These are phyloP conservation scores for Astreopora myriophthalma DNA, from an alignment of 64 coral and sea anemone species.

Conservation along the genomic window DNA sequence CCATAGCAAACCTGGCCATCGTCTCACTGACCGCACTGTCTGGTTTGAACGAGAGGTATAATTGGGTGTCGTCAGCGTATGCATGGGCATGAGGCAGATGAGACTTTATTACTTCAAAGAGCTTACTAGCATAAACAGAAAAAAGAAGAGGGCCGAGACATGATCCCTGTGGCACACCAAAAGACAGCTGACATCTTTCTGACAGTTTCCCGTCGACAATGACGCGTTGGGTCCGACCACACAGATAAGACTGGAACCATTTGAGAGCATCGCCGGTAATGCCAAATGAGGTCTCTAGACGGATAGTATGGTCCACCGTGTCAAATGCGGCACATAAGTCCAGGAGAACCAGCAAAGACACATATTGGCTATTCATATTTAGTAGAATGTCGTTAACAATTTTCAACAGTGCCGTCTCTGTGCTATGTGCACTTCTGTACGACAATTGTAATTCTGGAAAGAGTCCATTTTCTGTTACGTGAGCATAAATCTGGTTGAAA, in stretches of 20 bases:
- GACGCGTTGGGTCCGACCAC: background rate
- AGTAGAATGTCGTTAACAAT: background rate
- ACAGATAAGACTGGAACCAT: slow-evolving; percentile 28
- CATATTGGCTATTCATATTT: background rate
- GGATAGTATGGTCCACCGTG: background rate
- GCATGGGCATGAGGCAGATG: no score
- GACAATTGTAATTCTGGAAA: slow-evolving; percentile 1
- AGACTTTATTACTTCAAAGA: slow-evolving; percentile 18
- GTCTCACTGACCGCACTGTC: no score
- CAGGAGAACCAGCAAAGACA: background rate
- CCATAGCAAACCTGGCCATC: no score
- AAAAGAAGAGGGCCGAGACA: background rate
- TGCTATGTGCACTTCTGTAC: background rate
- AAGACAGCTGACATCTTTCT: background rate
- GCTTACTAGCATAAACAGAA: background rate
- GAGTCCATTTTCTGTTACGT: slow-evolving; percentile 13
- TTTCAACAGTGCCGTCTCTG: background rate
- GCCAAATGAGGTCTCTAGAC: slow-evolving; percentile 51
- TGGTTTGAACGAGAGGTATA: no score
- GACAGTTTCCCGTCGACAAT: background rate
- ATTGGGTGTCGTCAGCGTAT: no score
- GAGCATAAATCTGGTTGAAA: background rate
- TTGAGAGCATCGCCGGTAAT: background rate
- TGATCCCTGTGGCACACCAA: background rate
- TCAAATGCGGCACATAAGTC: background rate